Base-by-base conservation (phyloP, 1,140 invertebrate species). In the Lepidostoma basale region DNA sequence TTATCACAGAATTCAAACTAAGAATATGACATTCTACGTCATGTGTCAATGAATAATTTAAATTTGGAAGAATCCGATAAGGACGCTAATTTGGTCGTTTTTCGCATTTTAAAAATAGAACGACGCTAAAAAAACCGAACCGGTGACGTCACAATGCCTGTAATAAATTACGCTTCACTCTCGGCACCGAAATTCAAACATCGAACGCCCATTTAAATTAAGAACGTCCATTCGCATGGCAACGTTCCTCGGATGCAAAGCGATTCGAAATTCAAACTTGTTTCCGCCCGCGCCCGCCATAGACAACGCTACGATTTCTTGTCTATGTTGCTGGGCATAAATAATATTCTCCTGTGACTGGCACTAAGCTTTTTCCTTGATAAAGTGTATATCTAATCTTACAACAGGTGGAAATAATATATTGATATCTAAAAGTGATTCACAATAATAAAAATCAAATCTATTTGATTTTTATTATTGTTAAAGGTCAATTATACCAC, bases 171-270 rank as follows among this genome's bases (percentile, higher is more conserved):
- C 30, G 52, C 28, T 56, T 56, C 52, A 56, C 45, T 49, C 45
- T 49, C 9, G 14, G 44, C 52, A 8, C 52, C 52, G 30, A 56
- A 49, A 56, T 56, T 56, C 30, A 56, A 39, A 56, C 52, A 22
- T 56, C 52, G 52, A 56, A 56, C 52, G 52, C 52, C 52, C 52
- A 56, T 39, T 39, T 56, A 33, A 56, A 56, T 56, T 56, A 56
- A 56, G 36, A 56, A 33, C 52, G 52, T 33, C 23, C 52, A 23
- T 56, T 56, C 52, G 52, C 52, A 56, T 56, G 52, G 52, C 52
- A 56, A 56, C 52, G 52, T 56, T 56, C 49, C 49, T 54, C 10
- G 44, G 52, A 56, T 56, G 30, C 52, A 56, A 56, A 56, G 52
- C 28, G 52, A 47, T 33, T 56, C 52, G 52, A 56, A 56, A 56